Evolutionary conservation across 2,888 invertebrate genomes (phyloP).

Genomic region (Drosophila melanosoma): DNA sequence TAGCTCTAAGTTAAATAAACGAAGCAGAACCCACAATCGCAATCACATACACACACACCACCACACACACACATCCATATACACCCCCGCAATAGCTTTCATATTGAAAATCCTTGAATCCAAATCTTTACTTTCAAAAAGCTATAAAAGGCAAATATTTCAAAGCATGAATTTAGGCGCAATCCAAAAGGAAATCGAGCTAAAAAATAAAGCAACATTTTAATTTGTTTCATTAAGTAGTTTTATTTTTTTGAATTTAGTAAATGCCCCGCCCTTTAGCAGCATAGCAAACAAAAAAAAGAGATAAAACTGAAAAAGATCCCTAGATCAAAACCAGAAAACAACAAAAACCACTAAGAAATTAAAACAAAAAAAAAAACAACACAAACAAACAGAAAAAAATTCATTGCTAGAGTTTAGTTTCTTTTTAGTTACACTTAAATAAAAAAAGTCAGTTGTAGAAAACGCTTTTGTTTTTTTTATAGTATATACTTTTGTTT

Average conservation of each 20-base stretch:
- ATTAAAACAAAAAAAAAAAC: conserved; percentile 6
- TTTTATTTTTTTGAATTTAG: conserved; percentile 61
- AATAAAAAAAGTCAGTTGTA: conserved; percentile 74
- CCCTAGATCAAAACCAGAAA: conserved; percentile 32
- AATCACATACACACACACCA: conserved; percentile 26
- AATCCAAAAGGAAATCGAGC: conserved; percentile 43
- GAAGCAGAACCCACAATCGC: conserved; percentile 50
- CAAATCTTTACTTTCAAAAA: conserved; percentile 63
- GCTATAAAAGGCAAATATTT: conserved; percentile 55
- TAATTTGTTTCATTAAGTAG: conserved; percentile 41
- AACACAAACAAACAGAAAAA: conserved; percentile 40
- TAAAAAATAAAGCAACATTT: conserved; percentile 31
- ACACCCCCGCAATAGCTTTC: conserved; percentile 19
- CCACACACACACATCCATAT: conserved; percentile 9
- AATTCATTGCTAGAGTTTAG: conserved; percentile 73
- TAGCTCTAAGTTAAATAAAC: conserved; percentile 78
- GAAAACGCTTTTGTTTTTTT: conserved; percentile 72
- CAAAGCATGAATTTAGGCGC: conserved; percentile 78
- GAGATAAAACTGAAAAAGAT: conserved; percentile 27
- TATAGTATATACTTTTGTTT: conserved; percentile 54
- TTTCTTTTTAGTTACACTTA: conserved; percentile 62
- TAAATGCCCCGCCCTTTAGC: conserved; percentile 49
- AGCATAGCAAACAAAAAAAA: conserved; percentile 15
- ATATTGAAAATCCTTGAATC: conserved; percentile 32
- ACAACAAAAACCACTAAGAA: conserved; percentile 7